A percentile compares a stretch with the other conserved stretches of the same genome.
These are phyloP conservation scores for Dryomyza anilis DNA, from an alignment of 2,888 invertebrate species.

Conservation along the genomic window DNA sequence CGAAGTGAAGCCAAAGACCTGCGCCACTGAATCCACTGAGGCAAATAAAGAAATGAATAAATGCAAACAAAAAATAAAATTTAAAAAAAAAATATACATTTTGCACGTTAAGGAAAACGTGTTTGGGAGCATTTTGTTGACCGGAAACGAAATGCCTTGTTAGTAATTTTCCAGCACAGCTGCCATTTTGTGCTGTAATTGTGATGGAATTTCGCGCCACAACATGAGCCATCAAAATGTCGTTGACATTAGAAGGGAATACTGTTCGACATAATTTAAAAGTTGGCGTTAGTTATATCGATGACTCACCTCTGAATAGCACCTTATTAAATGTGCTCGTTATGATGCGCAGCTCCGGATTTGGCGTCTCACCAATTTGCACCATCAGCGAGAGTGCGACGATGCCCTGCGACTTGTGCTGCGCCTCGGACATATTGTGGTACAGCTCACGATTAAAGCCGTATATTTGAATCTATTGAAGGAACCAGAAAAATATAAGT, in stretches of 20 bases:
- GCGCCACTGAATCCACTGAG: background rate
- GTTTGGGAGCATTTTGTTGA: conserved; percentile 31
- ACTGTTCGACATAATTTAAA: background rate
- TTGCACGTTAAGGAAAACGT: conserved; percentile 15
- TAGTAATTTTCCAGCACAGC: conserved; percentile 25
- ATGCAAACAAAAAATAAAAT: background rate
- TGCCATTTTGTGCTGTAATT: too few species aligned
- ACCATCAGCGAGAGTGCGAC: conserved; percentile 95
- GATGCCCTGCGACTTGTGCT: conserved; percentile 95
- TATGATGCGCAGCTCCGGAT: conserved; percentile 83
- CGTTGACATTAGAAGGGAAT: background rate
- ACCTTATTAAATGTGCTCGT: conserved; percentile 89
- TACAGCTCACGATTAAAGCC: conserved; percentile 97
- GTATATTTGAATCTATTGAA: conserved; percentile 88
- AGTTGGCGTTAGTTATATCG: background rate
- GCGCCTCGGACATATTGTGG: conserved; percentile 95
- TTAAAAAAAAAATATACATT: background rate
- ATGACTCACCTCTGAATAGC: conserved; percentile 76
- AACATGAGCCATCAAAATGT: background rate
- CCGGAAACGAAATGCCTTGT: conserved; percentile 40
- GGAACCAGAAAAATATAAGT: background rate
- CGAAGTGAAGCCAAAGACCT: background rate
- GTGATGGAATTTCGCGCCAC: background rate
- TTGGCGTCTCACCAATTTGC: conserved; percentile 86
- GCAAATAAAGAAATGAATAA: background rate